Base-by-base conservation (phyloP, 1,140 invertebrate species). In the Lepeophtheirus salmonis region DNA sequence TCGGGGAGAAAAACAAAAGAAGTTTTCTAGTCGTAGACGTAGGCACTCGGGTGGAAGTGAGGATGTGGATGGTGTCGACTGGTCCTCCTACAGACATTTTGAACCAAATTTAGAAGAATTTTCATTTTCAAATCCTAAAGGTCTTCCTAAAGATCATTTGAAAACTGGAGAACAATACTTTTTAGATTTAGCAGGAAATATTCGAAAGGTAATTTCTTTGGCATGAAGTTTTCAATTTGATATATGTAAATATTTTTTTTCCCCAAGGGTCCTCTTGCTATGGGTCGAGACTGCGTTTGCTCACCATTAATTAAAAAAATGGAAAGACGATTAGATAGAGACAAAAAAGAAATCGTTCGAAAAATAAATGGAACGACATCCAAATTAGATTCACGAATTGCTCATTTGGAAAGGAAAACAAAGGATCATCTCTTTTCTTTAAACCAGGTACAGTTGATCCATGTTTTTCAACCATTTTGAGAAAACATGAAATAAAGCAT, bases 181-280 rank as follows among this genome's bases (percentile, higher is more conserved):
- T 71, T 75, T 92, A 56, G 90, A 96, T 70, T 74, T 97, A 57
- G 89, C 88, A n/a, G 90, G 91, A 2, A 92, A 95, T 68, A 91
- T 97, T 57, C 81, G 86, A 64, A 94, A 95, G 73, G 78, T 78
- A 66, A 63, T 56, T 63, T 60, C 21, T 24, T 63, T 26, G 62
- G 57, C 64, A 64, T n/a, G n/a, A n/a, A n/a, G n/a, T n/a, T n/a
- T n/a, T n/a, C n/a, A n/a, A n/a, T n/a, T n/a, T n/a, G n/a, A 56
- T 63, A 60, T 41, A 41, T 10, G n/a, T 10, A 6, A 41, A 41
- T 41, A 41, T 41, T n/a, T 41, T 53, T 49, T 64, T 62, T 64
- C 54, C 61, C 65, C 1, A 66, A 78, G 72, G 89, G 90, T 3
- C 89, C 89, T 0, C 80, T 91, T 10, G 88, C 89, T 1, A 83